Evolutionary conservation across 1,140 invertebrate genomes (phyloP).

Genomic region (Chironomus tepperi): DNA sequence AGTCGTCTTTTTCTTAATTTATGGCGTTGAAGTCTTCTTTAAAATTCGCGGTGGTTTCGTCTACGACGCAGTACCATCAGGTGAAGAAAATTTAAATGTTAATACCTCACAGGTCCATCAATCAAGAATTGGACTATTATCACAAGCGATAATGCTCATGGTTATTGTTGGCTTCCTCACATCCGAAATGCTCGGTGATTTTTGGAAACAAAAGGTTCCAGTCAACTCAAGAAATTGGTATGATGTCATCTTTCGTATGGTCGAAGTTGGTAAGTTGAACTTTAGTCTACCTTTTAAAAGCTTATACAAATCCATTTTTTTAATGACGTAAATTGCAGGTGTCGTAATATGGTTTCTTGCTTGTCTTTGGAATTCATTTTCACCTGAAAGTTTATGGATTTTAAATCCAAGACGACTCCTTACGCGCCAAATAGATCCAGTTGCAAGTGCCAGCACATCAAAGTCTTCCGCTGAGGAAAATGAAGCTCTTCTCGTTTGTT

Average conservation of each 20-base stretch:
- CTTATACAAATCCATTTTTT: too few relatives aligned
- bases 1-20: constrained; percentile 88
- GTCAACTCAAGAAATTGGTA: constrained; percentile 83
- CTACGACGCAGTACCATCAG: constrained; percentile 33
- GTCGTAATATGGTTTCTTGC: constrained; percentile 29
- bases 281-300: too few relatives aligned
- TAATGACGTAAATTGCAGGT: background rate
- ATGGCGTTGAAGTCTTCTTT: constrained; percentile 90
- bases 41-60: constrained; percentile 62
- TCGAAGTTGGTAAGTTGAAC: constrained; percentile 58
- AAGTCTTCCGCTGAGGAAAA: constrained; percentile 40
- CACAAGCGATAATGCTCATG: constrained; percentile 77
- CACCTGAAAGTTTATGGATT: constrained; percentile 89
- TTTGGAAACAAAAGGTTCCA: constrained; percentile 87
- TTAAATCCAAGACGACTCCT: constrained; percentile 82
- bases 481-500: constrained; percentile 54
- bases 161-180: constrained; percentile 80
- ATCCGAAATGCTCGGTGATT: constrained; percentile 79
- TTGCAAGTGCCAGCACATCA: constrained; percentile 38
- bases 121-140: constrained; percentile 75
- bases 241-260: constrained; percentile 80
- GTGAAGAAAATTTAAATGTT: constrained; percentile 45
- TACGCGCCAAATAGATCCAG: constrained; percentile 46
- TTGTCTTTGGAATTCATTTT: constrained; percentile 89
- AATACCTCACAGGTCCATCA: constrained; percentile 86